Evolutionary conservation across 1,140 invertebrate genomes (phyloP).

Genomic region (Orussus abietinus): DNA sequence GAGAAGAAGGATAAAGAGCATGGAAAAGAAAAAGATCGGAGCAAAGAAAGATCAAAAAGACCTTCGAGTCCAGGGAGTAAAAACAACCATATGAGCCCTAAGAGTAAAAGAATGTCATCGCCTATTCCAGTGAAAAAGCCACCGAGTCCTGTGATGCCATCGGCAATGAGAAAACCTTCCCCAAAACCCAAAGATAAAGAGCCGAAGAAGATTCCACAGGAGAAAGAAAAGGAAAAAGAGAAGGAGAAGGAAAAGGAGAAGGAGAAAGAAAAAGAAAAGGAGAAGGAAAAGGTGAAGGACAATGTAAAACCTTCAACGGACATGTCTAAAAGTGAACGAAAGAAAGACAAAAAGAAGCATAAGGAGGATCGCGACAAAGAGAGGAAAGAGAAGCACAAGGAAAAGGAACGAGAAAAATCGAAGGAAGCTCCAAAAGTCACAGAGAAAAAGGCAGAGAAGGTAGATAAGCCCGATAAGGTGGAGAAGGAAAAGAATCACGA

Average conservation of each 20-base stretch:
- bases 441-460: conserved; percentile 40
- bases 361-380: conserved; percentile 54
- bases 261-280: conserved; percentile 41
- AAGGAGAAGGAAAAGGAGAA: conserved; percentile 31
- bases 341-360: conserved; percentile 53
- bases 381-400: conserved; percentile 52
- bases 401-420: conserved; percentile 50
- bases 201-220: conserved; percentile 44
- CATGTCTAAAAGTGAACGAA: conserved; percentile 47
- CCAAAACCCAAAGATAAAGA: conserved; percentile 53
- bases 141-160: conserved; percentile 41
- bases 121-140: conserved; percentile 35
- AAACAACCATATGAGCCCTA: conserved; percentile 34
- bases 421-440: conserved; percentile 36
- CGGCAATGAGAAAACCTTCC: conserved; percentile 44
- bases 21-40: conserved; percentile 62
- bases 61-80: conserved; percentile 55
- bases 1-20: conserved; percentile 62
- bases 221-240: conserved; percentile 34
- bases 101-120: conserved; percentile 32
- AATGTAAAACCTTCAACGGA: conserved; percentile 30
- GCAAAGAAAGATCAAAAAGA: conserved; percentile 64
- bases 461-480: conserved; percentile 38
- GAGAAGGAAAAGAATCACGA: conserved; percentile 55
- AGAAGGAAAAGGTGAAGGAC: conserved; percentile 47